Evolutionary conservation across 2,888 invertebrate species (phyloP).

Genomic region (Operophtera brumata): DNA sequence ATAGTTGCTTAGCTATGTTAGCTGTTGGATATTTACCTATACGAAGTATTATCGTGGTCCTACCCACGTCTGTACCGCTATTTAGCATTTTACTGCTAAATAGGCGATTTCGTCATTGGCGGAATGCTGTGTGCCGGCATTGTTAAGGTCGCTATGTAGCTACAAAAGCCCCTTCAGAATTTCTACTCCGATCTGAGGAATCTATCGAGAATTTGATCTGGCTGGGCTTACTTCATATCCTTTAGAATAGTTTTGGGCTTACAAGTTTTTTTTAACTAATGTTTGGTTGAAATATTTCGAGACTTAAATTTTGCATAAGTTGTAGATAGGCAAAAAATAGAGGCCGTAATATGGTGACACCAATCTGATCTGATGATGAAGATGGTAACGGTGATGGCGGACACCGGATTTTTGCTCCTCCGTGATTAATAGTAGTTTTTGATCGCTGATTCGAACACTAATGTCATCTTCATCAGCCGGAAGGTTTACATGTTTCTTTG

Average conservation of each 20-base stretch:
- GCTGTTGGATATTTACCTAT: slow-evolving; percentile 3
- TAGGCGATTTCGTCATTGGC: slow-evolving; percentile 37
- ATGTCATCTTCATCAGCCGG: background rate
- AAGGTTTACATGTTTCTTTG: no score
- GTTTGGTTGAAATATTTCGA: no score
- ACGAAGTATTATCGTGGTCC: slow-evolving; percentile 21
- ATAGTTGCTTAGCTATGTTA: background rate
- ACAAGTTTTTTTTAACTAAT: no score
- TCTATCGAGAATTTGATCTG: background rate
- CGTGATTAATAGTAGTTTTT: background rate
- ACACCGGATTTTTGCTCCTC: no score
- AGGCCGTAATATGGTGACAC: no score
- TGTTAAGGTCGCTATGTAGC: slow-evolving; percentile 23
- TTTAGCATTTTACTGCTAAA: slow-evolving; percentile 43
- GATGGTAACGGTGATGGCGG: background rate
- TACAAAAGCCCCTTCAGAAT: slow-evolving; percentile 15
- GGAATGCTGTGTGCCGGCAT: slow-evolving; percentile 39
- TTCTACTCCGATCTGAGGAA: slow-evolving; percentile 3
- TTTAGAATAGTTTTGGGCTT: no score
- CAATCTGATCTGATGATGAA: no score
- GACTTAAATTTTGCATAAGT: background rate
- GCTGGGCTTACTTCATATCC: no score
- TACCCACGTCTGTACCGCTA: slow-evolving; percentile 30
- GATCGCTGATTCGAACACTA: background rate
- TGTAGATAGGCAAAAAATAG: background rate